phyloP scores from a whole-genome alignment of 2,113 vertebrate species.

The Trochalopteron elliotii region DNA sequence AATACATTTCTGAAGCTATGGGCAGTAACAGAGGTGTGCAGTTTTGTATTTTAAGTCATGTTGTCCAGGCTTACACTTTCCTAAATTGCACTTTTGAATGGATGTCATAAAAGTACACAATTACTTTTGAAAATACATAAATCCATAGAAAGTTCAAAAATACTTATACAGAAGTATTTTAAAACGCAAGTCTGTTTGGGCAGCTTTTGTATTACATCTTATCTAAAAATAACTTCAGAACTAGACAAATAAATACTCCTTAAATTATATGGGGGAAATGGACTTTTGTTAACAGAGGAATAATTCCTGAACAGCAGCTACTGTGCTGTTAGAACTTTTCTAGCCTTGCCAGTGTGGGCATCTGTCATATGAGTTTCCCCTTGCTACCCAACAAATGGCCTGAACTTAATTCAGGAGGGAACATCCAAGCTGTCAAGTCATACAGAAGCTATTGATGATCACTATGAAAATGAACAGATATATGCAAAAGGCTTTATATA shows the following conservation, averaged over 20 bases:
- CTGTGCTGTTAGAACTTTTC: constrained; percentile 6
- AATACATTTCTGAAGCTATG: background rate
- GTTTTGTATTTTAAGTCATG: background rate
- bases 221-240: background rate
- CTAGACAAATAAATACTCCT: background rate
- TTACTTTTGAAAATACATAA: background rate
- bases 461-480: constrained; percentile 43
- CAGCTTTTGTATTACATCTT: background rate
- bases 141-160: background rate
- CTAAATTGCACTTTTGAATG: background rate
- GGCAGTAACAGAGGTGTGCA: background rate
- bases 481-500: constrained; percentile 36
- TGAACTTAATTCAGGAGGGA: constrained; percentile 63
- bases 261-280: background rate
- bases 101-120: background rate
- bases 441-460: constrained; percentile 28
- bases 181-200: background rate
- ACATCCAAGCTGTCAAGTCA: constrained; percentile 57
- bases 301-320: background rate
- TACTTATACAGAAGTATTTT: background rate
- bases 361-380: constrained; percentile 56
- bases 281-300: background rate
- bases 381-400: constrained; percentile 42
- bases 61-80: background rate
- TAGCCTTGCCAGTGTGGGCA: background rate